phyloP scores from a whole-genome alignment of 2,113 vertebrate species.

The Chamaea fasciata region DNA sequence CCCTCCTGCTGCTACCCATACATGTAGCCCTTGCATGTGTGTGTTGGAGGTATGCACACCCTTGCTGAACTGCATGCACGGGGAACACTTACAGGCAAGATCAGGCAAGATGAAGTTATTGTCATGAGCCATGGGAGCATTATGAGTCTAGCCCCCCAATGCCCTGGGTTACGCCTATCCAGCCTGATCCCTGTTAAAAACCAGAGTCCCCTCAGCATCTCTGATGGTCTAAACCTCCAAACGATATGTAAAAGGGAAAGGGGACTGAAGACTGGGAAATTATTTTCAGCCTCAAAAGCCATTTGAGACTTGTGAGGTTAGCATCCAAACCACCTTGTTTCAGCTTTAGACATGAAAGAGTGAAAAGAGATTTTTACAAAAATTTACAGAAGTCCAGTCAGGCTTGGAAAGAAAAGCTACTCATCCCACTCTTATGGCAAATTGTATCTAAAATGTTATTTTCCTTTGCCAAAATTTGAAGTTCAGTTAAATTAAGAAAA shows the following conservation, averaged over 20 bases:
- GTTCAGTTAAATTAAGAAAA: not conserved
- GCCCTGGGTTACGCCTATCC: not conserved
- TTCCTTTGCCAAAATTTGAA: not conserved
- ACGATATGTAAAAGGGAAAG: not conserved
- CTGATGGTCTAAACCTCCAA: not conserved
- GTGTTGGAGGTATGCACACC: rapidly evolving
- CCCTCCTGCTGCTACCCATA: not conserved
- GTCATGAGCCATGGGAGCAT: rapidly evolving
- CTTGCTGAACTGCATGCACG: rapidly evolving
- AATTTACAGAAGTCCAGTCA: not conserved
- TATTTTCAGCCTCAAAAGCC: not conserved
- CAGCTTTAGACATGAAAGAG: not conserved
- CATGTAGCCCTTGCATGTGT: not conserved
- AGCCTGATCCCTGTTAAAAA: not conserved
- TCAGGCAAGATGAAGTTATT: not conserved
- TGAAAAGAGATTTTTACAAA: not conserved
- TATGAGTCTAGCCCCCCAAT: rapidly evolving
- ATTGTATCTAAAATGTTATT: not conserved
- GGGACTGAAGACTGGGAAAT: not conserved
- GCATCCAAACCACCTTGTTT: not conserved
- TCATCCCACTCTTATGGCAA: not conserved
- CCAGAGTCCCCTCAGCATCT: not conserved
- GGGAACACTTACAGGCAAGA: not conserved
- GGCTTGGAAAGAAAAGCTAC: not conserved
- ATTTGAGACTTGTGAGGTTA: not conserved